Conservation (phyloP, 2,797 vertebrate species). For the Bovichtus diacanthus region DNA sequence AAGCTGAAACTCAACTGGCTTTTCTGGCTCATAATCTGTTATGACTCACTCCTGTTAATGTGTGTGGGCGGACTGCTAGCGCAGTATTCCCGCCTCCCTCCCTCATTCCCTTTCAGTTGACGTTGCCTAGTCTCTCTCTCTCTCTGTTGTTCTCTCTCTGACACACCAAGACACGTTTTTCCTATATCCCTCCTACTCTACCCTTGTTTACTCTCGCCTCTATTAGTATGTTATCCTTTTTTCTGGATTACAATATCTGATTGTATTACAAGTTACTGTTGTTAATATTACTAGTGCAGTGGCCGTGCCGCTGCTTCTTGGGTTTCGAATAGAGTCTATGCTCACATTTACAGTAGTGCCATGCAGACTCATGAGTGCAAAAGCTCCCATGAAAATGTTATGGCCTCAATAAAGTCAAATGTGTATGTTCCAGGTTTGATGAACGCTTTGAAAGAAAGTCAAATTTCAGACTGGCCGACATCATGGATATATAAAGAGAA, state of each 20-base stretch:
- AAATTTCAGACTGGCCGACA: too few species aligned
- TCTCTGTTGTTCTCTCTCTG: conserved; percentile 14
- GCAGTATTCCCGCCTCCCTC: conserved; percentile 30
- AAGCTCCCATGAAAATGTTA: too few species aligned
- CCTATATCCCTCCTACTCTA: not conserved
- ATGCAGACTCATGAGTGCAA: too few species aligned
- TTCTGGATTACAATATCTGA: not conserved
- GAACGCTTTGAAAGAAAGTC: too few species aligned
- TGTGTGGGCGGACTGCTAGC: conserved; percentile 59
- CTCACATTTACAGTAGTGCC: too few species aligned
- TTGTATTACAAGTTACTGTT: not conserved
- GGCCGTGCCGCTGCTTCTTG: too few species aligned
- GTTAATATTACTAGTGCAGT: not conserved
- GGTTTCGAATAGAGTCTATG: too few species aligned
- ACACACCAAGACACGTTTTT: not conserved
- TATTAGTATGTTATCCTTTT: not conserved
- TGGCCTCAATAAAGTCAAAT: too few species aligned
- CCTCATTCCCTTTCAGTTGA: not conserved
- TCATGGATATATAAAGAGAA: too few species aligned
- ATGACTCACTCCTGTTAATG: conserved; percentile 74
- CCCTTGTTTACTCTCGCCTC: conserved; percentile 7
- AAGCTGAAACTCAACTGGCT: conserved; percentile 53
- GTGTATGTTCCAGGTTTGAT: too few species aligned
- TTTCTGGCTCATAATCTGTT: conserved; percentile 50
- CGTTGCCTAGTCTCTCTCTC: conserved; percentile 2